These are phyloP conservation scores for Nibea coibor DNA, from an alignment of 2,113 vertebrate species.

Conservation along the genomic window DNA sequence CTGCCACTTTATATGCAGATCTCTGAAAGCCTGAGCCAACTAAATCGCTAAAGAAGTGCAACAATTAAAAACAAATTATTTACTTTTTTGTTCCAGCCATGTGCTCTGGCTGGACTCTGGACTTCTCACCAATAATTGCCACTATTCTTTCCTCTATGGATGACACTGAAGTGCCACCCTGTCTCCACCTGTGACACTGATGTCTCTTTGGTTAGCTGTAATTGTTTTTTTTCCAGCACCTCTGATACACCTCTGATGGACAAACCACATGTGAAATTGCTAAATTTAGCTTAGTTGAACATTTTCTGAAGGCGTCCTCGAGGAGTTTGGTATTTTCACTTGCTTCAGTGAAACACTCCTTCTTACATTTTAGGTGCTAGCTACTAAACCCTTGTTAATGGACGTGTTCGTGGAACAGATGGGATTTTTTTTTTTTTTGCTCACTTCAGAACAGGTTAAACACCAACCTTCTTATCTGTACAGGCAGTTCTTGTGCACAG, in stretches of 20 bases:
- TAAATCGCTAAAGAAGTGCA: not conserved
- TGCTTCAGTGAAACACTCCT: not conserved
- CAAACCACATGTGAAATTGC: not conserved
- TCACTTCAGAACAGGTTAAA: not conserved
- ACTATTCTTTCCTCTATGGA: not conserved
- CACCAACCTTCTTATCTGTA: not conserved
- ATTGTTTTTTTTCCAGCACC: not conserved
- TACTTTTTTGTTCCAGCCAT: not conserved
- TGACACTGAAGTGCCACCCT: not conserved
- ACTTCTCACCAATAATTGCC: not conserved
- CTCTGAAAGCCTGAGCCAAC: not conserved
- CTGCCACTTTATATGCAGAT: not conserved
- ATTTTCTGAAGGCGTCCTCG: not conserved
- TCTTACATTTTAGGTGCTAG: not conserved
- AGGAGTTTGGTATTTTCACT: not conserved
- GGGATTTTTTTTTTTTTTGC: no score
- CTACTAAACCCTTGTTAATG: not conserved
- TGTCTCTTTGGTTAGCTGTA: not conserved
- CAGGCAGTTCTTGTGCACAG: not conserved
- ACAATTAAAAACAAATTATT: not conserved
- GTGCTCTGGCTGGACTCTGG: not conserved
- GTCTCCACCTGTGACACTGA: not conserved
- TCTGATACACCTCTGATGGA: not conserved
- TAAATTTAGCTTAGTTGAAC: not conserved
- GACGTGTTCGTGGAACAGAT: not conserved